phyloP scores from a whole-genome alignment of 2,113 vertebrate species.

The Myrmophylax atrothorax region DNA sequence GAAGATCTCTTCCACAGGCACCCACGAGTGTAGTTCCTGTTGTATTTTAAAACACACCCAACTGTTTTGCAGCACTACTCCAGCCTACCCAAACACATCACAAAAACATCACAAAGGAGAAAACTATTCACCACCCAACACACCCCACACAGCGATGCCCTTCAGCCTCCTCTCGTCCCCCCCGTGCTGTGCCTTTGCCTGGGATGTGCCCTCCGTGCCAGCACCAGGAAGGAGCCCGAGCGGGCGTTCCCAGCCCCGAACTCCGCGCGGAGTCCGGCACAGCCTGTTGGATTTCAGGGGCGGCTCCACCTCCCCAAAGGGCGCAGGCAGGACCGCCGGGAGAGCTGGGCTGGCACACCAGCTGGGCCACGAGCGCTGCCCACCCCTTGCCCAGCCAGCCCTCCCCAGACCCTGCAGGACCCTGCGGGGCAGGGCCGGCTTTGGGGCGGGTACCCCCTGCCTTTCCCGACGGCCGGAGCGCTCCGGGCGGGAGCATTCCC shows the following conservation, averaged over 20 bases:
- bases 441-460: not conserved
- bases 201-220: accelerated
- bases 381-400: not conserved
- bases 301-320: not conserved
- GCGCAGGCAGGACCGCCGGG: accelerated
- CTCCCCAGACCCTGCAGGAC: too few relatives aligned
- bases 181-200: accelerated
- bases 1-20: accelerated
- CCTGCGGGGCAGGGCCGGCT: too few relatives aligned
- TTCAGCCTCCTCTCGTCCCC: accelerated
- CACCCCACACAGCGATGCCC: accelerated
- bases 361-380: not conserved
- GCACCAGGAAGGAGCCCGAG: accelerated
- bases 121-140: not conserved
- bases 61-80: not conserved
- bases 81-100: not conserved
- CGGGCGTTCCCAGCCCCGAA: accelerated
- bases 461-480: not conserved
- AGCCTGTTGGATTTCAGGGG: not conserved
- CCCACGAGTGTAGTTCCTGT: accelerated
- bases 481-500: not conserved
- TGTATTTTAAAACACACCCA: not conserved
- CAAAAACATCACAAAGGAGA: not conserved
- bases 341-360: accelerated
- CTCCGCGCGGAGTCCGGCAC: accelerated